Conservation (phyloP, 2,797 vertebrate genomes). For the Dermochelys coriacea region DNA sequence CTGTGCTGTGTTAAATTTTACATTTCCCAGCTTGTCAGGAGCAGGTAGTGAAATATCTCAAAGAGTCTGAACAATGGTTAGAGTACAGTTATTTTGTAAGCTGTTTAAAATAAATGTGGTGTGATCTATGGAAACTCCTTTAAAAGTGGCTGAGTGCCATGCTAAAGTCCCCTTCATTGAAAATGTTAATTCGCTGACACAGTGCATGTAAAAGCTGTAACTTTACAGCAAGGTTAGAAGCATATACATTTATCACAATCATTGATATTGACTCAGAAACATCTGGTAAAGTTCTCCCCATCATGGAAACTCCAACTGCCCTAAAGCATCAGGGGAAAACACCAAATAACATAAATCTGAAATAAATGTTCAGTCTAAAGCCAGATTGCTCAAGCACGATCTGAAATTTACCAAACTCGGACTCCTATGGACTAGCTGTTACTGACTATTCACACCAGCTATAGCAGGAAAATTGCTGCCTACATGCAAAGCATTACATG, state of each 20-base stretch:
- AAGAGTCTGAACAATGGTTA: rapidly evolving
- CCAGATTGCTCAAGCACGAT: not conserved
- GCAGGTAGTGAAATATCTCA: not conserved
- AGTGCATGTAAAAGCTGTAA: constrained; percentile 37
- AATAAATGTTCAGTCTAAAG: rapidly evolving
- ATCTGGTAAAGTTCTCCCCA: rapidly evolving
- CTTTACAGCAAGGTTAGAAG: not conserved
- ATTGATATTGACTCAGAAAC: rapidly evolving
- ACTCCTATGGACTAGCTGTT: not conserved
- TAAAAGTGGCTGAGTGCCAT: constrained; percentile 45
- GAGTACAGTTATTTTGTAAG: not conserved
- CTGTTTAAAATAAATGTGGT: not conserved
- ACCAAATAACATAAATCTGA: rapidly evolving
- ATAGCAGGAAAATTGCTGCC: not conserved
- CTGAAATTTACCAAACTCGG: rapidly evolving
- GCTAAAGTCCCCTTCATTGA: not conserved
- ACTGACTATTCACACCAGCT: not conserved
- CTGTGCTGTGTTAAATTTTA: not conserved
- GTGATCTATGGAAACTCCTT: constrained; percentile 25
- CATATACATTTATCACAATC: constrained; percentile 12
- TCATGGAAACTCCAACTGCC: rapidly evolving
- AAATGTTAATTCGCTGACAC: not conserved
- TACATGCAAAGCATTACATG: constrained; percentile 4
- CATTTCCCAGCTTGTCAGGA: not conserved
- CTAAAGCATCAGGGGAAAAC: not conserved